phyloP scores from a whole-genome alignment of 2,113 vertebrate species.

The Indicator indicator region DNA sequence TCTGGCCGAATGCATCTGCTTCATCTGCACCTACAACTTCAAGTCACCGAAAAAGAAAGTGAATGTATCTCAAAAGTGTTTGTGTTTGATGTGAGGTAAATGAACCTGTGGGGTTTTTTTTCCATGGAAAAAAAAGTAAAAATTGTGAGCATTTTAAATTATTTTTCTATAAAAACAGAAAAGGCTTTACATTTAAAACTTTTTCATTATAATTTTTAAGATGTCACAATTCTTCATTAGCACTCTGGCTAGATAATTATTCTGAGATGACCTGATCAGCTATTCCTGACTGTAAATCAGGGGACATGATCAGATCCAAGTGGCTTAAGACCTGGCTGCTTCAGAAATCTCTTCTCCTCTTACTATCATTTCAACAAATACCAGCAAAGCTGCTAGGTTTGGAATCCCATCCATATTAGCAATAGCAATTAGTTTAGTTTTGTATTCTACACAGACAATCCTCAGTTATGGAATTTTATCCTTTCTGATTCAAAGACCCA shows the following conservation, averaged over 20 bases:
- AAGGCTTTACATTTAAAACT: not conserved
- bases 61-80: not conserved
- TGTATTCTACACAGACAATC: not conserved
- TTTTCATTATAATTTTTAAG: not conserved
- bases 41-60: not conserved
- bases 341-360: not conserved
- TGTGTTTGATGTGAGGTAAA: not conserved
- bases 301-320: conserved; percentile 2
- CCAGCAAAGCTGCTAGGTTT: not conserved
- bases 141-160: accelerated
- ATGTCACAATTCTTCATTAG: not conserved
- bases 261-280: not conserved
- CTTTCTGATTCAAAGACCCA: conserved; percentile 10
- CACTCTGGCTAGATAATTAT: not conserved
- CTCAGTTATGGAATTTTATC: conserved; percentile 36
- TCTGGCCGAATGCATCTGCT: not conserved
- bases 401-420: conserved; percentile 32
- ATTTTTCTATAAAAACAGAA: not conserved
- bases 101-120: not conserved
- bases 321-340: not conserved
- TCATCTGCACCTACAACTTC: not conserved
- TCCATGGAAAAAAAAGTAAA: not conserved
- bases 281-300: not conserved
- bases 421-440: conserved; percentile 6
- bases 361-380: conserved; percentile 39